These are phyloP conservation scores for Pygocentrus nattereri DNA, from an alignment of 2,797 vertebrate genomes.

Conservation along the genomic window DNA sequence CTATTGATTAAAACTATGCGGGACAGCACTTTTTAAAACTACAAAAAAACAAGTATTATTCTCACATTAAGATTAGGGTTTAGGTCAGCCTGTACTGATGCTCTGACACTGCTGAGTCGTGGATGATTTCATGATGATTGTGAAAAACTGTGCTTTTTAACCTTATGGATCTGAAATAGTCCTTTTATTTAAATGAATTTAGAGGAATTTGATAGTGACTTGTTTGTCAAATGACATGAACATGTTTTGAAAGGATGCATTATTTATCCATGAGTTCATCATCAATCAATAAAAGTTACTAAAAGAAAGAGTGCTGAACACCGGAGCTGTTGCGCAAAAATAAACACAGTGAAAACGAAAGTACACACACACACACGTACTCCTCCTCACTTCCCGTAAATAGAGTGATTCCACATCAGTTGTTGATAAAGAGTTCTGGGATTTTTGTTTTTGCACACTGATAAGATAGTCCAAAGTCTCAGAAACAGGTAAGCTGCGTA, in stretches of 20 bases:
- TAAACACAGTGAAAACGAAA: conserved; percentile 14
- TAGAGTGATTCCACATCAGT: background rate
- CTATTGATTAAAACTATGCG: too few species aligned
- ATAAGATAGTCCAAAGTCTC: conserved; percentile 23
- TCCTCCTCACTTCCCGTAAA: conserved; percentile 32
- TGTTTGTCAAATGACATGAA: background rate
- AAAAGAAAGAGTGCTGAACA: background rate
- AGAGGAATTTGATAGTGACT: background rate
- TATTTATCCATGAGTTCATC: background rate
- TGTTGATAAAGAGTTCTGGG: conserved; percentile 8
- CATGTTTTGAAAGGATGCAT: background rate
- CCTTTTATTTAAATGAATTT: background rate
- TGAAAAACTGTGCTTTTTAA: background rate
- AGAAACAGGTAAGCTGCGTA: background rate
- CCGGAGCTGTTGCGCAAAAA: conserved; percentile 11
- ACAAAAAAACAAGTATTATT: too few species aligned
- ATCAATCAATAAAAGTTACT: background rate
- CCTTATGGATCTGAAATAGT: background rate
- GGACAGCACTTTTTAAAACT: too few species aligned
- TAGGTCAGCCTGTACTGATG: too few species aligned
- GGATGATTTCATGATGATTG: background rate
- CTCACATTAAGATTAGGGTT: too few species aligned
- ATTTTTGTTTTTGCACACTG: conserved; percentile 13
- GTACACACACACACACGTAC: background rate
- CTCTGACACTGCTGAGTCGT: too few species aligned